Base-by-base conservation (phyloP, 1,140 invertebrate species). In the Melipona quadrifasciata region DNA sequence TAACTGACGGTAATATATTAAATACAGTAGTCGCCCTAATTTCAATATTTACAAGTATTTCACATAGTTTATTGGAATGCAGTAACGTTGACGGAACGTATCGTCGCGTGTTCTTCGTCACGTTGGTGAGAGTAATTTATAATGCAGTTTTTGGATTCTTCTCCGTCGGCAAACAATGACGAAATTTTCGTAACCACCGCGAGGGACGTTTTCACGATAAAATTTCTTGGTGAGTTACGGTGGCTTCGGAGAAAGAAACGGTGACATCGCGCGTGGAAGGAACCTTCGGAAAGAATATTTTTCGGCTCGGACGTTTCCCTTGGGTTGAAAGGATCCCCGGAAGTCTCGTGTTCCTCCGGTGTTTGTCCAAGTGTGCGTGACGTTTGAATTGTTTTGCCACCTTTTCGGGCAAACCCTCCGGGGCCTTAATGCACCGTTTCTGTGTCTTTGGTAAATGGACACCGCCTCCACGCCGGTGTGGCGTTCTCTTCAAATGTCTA, bases 311-410 rank as follows among this genome's bases (percentile, higher is more conserved):
- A 65, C 68, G 68, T 72, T 74, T 82, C 55, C 76, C 80, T 74
- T 47, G 11, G 67, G 31, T 11, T 16, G 58, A n/a, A 12, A 72
- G 47, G 73, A 80, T 47, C 39, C 39, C 82, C 87, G 91, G 91
- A 92, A 90, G 90, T 91, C 86, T 90, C 88, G 77, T 75, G 72
- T 91, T 90, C 85, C 89, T 72, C 61, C 27, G 31, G 84, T 92
- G 86, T 92, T 92, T 92, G 88, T 87, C 86, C 90, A 92, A 91
- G 91, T 92, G 91, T 70, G 88, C 82, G 67, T 80, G 83, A 79
- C 87, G 84, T 85, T 75, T 68, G 86, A 78, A 91, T 90, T 90
- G 90, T 91, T 91, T 91, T 91, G 84, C 84, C 87, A 91, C 78
- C 84, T 81, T 70, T 73, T 61, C 58, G 24, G 58, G 24, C 1